A percentile compares a stretch with the other conserved stretches of the same genome.
Conservation (phyloP, 2,113 vertebrate species). For the Oryzias javanicus region DNA sequence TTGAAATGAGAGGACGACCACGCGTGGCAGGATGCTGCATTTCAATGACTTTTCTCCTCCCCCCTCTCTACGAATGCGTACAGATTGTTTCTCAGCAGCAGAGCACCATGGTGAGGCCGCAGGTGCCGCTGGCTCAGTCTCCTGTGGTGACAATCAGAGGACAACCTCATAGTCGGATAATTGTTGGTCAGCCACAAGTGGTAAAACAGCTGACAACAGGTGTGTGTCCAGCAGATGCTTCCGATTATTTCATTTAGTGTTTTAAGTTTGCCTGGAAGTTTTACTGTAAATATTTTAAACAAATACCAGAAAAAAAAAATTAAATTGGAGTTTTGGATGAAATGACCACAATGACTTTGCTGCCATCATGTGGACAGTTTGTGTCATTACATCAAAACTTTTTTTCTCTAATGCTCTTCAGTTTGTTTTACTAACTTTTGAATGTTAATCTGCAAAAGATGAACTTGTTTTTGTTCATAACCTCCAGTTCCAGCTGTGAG, state of each 20-base stretch:
- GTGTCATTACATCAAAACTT: background rate
- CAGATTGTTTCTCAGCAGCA: slow-evolving; percentile 86
- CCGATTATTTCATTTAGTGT: too few species aligned
- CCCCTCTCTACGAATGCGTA: slow-evolving; percentile 30
- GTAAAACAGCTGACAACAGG: slow-evolving; percentile 88
- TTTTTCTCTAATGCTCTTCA: too few species aligned
- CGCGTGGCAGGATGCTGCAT: background rate
- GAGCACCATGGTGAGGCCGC: slow-evolving; percentile 82
- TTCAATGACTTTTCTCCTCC: slow-evolving; percentile 7
- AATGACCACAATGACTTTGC: background rate
- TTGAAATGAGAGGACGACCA: background rate
- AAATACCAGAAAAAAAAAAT: background rate
- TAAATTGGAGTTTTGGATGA: too few species aligned
- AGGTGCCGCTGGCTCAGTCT: slow-evolving; percentile 86
- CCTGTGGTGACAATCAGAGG: slow-evolving; percentile 84
- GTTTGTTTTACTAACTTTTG: too few species aligned
- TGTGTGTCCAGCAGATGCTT: slow-evolving; percentile 38
- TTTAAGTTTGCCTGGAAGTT: too few species aligned
- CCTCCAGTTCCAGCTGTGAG: slow-evolving; percentile 81
- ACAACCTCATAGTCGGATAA: slow-evolving; percentile 83
- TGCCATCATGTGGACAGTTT: slow-evolving; percentile 47
- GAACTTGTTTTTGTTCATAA: background rate
- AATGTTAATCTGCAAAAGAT: background rate
- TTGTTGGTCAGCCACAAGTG: slow-evolving; percentile 84
- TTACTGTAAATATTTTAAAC: background rate